phyloP scores from a whole-genome alignment of 2,113 vertebrate genomes.

The Hippopotamus amphibius region DNA sequence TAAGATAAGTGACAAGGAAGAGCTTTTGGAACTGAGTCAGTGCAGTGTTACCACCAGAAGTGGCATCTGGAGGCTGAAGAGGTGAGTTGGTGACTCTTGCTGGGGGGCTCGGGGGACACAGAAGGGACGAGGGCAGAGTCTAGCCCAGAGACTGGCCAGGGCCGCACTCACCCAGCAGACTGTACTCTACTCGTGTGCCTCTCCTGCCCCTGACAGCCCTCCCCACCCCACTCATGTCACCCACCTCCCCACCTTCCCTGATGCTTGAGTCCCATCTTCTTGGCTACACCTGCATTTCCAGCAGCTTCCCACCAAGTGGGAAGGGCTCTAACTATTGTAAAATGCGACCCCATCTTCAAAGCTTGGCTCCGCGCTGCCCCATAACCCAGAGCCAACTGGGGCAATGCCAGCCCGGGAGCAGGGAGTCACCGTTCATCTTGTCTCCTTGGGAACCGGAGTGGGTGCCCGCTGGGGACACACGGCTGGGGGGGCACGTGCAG shows the following conservation, averaged over 20 bases:
- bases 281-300: neutral
- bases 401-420: neutral
- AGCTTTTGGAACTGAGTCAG: neutral
- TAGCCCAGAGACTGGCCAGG: neutral
- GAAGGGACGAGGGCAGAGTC: neutral
- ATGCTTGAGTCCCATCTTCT: neutral
- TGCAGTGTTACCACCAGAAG: neutral
- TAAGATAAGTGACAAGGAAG: neutral
- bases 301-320: neutral
- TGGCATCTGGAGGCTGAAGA: neutral
- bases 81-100: neutral
- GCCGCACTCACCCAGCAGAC: neutral
- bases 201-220: rapidly evolving
- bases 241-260: neutral
- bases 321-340: neutral
- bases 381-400: neutral
- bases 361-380: neutral
- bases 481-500: rapidly evolving
- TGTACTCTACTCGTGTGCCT: neutral
- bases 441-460: neutral
- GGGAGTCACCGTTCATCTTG: neutral
- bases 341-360: neutral
- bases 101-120: rapidly evolving
- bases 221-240: rapidly evolving
- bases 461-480: rapidly evolving